Base-by-base conservation (phyloP, 92 coral and sea anemone genomes). In the Epizoanthus illoricatus region DNA sequence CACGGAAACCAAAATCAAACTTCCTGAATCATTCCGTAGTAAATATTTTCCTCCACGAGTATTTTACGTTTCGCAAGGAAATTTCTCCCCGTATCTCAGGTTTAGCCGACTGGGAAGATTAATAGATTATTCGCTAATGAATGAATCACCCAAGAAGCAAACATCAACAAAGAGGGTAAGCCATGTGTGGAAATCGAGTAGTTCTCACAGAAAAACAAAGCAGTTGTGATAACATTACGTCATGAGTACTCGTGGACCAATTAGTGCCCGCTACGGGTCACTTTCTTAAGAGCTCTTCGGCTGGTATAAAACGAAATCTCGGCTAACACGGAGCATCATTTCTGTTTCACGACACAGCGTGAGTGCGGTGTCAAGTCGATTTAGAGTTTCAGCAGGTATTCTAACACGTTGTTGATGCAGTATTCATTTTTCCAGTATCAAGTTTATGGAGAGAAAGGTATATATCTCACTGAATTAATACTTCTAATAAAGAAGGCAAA, bases 161-260 rank as follows among this genome's bases (percentile, higher is more conserved):
- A 68, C 52, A 68, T 68, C 72, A 68, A 68, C 72, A 68, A 39
- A 68, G 70, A n/a, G 43, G 24, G 24, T 3, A 19, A 71, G 47
- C 60, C 59, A 71, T 43, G 56, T 71, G 56, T 47, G 28, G 52
- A 71, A 69, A 28, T 21, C 13, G 76, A 71, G 76, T 49, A 16
- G 36, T 71, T 71, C 16, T 20, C 75, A 71, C 55, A 39, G 74
- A 49, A 70, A 70, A 70, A 65, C 70, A 65, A 19, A 65, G 23
- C 76, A 19, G 76, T 43, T 71, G 76, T 71, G 59, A 49, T 16
- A 71, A 49, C 33, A 71, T 17, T 43, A 71, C 76, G 76, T 71
- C 76, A 71, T 71, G 59, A 49, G 18, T n/a, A 71, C 15, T 43
- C 76, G 76, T 71, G 76, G 76, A 24, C 76, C 76, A 71, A 71